Base-by-base conservation (phyloP, 2,888 invertebrate genomes). In the Hesperia comma region DNA sequence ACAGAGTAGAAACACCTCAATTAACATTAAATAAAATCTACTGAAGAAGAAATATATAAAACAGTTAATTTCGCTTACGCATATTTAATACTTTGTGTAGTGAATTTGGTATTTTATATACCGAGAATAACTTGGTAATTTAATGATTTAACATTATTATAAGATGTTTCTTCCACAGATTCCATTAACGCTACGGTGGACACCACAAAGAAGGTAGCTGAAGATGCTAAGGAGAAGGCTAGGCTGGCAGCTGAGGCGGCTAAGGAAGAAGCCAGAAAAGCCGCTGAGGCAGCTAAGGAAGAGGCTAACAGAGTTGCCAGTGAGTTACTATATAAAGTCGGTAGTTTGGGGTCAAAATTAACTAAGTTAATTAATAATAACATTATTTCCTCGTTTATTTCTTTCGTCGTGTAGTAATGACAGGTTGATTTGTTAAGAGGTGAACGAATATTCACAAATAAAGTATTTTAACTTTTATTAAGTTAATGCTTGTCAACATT, bases 171-270 rank as follows among this genome's bases (percentile, higher is more conserved):
- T 70, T 73, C 70, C 49, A 19, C 83, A 93, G 93, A 92, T 63
- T 83, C 91, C n/a, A 83, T 92, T 74, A 81, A 85, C 78, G 75
- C 86, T 2, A 90, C 92, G 0, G 88, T 91, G 17, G 92, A 91
- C 73, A 80, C 79, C 1, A 90, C 89, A 0, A 92, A 92, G 85
- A 90, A 90, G 76, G 89, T 91, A 0, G 93, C 91, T 1, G 92
- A 90, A 63, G 88, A 88, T 0, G 92, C 92, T 1, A 89, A 90
- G 73, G 88, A 89, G 70, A 87, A 87, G 78, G 92, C 91, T n/a
- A 75, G 84, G 41, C 73, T 72, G 4, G 87, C 89, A 6, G 89
- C 90, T 6, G 88, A 88, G 69, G 86, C 89, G 5, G 87, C 89
- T 4, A 84, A 82, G 69, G 84, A 86, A 14, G 90, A 89, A 55